Evolutionary conservation across 2,797 vertebrate species (phyloP), one percentile per base, ranked within the genome.

Genomic region (Odontamblyopus lacepedii): DNA sequence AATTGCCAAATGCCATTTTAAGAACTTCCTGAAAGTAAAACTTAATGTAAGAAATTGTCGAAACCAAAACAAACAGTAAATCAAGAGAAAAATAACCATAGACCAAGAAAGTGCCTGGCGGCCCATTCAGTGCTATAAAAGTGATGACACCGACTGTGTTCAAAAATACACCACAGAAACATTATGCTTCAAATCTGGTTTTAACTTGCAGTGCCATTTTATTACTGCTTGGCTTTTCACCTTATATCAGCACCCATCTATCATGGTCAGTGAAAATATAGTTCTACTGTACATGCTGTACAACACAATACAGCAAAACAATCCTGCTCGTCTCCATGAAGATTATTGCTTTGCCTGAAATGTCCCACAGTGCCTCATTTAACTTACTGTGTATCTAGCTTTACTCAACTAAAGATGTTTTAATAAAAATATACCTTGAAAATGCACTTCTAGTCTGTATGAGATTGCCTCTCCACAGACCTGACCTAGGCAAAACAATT

Each of bases 81-180:
- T 38, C 30, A 32, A n/a, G 7, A n/a, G 3, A 11, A 38, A 32
- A 32, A 38, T 8, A 19, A 32, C 61, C 30, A n/a, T 35, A n/a
- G 19, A 63, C 32, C 32, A 38, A 35, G 32, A 77, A 48, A 72
- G 67, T 53, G 32, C 27, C 56, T 12, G 30, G 12, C 18, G n/a
- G 29, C 67, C 48, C 48, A 57, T 68, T 16, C 56, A 2, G 19
- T 70, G 53, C 29, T 16, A n/a, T 63, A 70, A 41, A 73, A 6
- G 35, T 32, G 32, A 1, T 4, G 23, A 62, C 55, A 67, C 50
- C 19, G 64, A 53, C 44, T 23, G 7, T 71, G 19, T 51, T 26
- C 55, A 26, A 67, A 67, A 70, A 80, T 63, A 67, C 60, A 68
- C 77, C 56, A 13, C 1, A 30, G 16, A 67, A 59, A 66, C 48